Percentiles rank a stretch among this genome's conserved stretches.
Evolutionary conservation across 2,888 invertebrate genomes (phyloP).

Genomic region (Malachius bipustulatus): DNA sequence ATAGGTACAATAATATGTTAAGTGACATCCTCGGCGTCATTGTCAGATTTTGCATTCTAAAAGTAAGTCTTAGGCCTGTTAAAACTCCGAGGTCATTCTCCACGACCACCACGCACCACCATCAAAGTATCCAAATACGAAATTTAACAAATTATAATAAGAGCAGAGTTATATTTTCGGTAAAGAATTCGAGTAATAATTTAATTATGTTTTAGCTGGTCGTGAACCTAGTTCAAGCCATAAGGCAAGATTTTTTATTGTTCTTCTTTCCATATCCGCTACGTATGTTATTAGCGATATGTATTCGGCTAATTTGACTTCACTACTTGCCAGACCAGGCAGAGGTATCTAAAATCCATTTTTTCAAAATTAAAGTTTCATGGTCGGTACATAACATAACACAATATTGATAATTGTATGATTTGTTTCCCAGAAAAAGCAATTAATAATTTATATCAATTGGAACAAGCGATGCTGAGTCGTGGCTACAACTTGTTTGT

Average conservation of each 20-base stretch:
- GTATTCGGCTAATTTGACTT: conserved; percentile 67
- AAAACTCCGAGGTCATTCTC: no score
- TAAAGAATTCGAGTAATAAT: conserved; percentile 5
- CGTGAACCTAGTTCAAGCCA: conserved; percentile 50
- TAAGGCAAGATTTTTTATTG: conserved; percentile 56
- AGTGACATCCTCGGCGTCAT: no score
- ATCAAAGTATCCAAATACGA: no score
- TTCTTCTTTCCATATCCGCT: conserved; percentile 58
- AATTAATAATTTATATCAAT: conserved; percentile 50
- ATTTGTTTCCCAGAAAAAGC: conserved; percentile 43
- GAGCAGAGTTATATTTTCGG: neutral
- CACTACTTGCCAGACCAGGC: conserved; percentile 59
- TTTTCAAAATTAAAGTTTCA: neutral
- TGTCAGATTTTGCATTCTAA: no score
- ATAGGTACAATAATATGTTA: no score
- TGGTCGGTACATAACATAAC: no score
- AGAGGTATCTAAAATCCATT: conserved; percentile 33
- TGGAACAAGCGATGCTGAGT: conserved; percentile 54
- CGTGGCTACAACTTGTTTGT: conserved; percentile 55
- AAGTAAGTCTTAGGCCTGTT: no score
- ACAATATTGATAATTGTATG: no score
- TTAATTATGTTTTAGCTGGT: conserved; percentile 38
- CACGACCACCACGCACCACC: no score
- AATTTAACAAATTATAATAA: no score
- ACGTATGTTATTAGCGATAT: conserved; percentile 69